phyloP scores from a whole-genome alignment of 1,140 invertebrate species.

The Cepaea nemoralis region DNA sequence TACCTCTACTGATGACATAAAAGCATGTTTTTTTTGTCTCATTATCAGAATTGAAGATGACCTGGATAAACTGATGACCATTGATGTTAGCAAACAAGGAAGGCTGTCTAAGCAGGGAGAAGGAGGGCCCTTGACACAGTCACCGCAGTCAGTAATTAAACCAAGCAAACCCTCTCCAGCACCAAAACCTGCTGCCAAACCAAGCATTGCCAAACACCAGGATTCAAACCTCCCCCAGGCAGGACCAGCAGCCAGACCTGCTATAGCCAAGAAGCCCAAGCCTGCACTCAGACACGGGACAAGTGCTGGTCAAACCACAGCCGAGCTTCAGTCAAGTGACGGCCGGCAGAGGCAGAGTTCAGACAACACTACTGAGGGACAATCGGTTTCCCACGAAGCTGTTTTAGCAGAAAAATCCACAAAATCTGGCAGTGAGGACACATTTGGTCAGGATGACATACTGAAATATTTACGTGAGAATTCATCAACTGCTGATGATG shows the following conservation, averaged over 20 bases:
- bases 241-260: neutral
- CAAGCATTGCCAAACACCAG: neutral
- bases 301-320: neutral
- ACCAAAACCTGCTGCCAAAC: slow-evolving; percentile 17
- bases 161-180: slow-evolving; percentile 3
- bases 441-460: slow-evolving; percentile 31
- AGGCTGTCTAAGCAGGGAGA: neutral
- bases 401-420: neutral
- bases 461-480: slow-evolving; percentile 36
- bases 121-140: neutral
- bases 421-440: neutral
- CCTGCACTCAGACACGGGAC: neutral
- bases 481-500: slow-evolving; percentile 21
- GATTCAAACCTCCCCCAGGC: neutral
- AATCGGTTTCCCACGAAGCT: neutral
- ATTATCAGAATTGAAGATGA: slow-evolving; percentile 31
- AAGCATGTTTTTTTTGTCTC: neutral
- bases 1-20: no score
- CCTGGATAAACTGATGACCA: slow-evolving; percentile 20
- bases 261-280: neutral
- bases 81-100: slow-evolving; percentile 22
- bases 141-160: neutral
- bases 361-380: neutral
- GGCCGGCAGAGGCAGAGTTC: neutral
- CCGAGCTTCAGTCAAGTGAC: no score